phyloP scores from a whole-genome alignment of 2,888 invertebrate genomes.

The Auanema freiburgensis region DNA sequence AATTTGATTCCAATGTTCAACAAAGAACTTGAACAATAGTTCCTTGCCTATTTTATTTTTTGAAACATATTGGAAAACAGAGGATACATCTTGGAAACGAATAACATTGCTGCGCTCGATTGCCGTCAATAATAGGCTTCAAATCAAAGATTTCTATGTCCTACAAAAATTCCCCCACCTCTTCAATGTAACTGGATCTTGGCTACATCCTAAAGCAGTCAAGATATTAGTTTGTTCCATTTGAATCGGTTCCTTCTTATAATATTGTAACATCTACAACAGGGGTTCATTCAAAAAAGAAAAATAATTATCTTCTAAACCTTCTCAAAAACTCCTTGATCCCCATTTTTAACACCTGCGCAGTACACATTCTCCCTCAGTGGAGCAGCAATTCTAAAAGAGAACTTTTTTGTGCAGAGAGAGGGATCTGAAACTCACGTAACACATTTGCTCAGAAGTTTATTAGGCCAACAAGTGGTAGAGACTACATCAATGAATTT shows the following conservation, averaged over 20 bases:
- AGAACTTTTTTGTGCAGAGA: neutral
- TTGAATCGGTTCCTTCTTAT: slow-evolving; percentile 42
- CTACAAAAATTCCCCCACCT: slow-evolving; percentile 27
- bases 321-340: slow-evolving; percentile 44
- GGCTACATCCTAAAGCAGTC: slow-evolving; percentile 50
- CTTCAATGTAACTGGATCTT: slow-evolving; percentile 52
- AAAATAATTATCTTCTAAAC: slow-evolving; percentile 20
- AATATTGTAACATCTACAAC: slow-evolving; percentile 23
- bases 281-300: neutral
- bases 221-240: slow-evolving; percentile 50
- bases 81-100: slow-evolving; percentile 54
- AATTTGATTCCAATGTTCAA: slow-evolving; percentile 55
- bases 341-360: slow-evolving; percentile 53
- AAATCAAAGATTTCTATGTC: slow-evolving; percentile 5
- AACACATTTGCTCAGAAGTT: slow-evolving; percentile 37
- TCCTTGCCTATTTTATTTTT: slow-evolving; percentile 47
- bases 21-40: slow-evolving; percentile 53
- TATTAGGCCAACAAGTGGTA: slow-evolving; percentile 29
- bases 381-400: slow-evolving; percentile 52
- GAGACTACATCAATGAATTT: slow-evolving; percentile 31
- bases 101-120: slow-evolving; percentile 46
- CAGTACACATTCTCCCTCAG: slow-evolving; percentile 54
- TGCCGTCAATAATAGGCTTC: slow-evolving; percentile 48
- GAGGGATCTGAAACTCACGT: slow-evolving; percentile 20
- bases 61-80: slow-evolving; percentile 42